Conservation (phyloP, 1,140 invertebrate species). For the Cryptotermes secundus region DNA sequence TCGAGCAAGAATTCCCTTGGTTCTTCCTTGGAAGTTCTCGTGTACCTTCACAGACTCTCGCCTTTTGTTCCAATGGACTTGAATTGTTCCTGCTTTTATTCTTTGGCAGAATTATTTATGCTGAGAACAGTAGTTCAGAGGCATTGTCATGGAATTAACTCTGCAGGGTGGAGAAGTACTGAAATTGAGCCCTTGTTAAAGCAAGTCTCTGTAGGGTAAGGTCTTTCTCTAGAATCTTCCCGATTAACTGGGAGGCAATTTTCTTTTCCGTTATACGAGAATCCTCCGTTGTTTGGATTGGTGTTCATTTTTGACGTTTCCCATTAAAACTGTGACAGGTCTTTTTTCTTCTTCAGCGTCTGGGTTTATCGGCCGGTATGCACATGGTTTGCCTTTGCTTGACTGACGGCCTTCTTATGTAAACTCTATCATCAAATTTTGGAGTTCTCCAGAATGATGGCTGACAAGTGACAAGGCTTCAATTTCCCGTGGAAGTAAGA, state of each 20-base stretch:
- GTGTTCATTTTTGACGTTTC: constrained; percentile 19
- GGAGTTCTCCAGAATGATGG: background rate
- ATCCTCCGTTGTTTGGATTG: background rate
- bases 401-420: background rate
- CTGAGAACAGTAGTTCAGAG: background rate
- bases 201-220: background rate
- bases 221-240: background rate
- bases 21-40: too few relatives aligned
- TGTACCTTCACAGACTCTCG: too few relatives aligned
- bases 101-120: background rate
- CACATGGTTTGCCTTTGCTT: background rate
- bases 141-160: background rate
- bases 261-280: constrained; percentile 2
- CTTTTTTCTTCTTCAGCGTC: background rate
- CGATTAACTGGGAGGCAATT: background rate
- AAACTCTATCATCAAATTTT: constrained; percentile 8
- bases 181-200: background rate
- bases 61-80: too few relatives aligned
- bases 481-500: constrained; percentile 6
- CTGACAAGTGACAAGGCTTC: constrained; percentile 14
- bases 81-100: background rate
- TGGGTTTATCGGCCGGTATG: background rate
- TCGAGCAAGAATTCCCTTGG: too few relatives aligned
- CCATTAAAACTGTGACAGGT: constrained; percentile 15
- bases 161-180: background rate